These are phyloP conservation scores for Ditylenchus weischeri DNA, from an alignment of 2,888 invertebrate genomes.

Conservation along the genomic window DNA sequence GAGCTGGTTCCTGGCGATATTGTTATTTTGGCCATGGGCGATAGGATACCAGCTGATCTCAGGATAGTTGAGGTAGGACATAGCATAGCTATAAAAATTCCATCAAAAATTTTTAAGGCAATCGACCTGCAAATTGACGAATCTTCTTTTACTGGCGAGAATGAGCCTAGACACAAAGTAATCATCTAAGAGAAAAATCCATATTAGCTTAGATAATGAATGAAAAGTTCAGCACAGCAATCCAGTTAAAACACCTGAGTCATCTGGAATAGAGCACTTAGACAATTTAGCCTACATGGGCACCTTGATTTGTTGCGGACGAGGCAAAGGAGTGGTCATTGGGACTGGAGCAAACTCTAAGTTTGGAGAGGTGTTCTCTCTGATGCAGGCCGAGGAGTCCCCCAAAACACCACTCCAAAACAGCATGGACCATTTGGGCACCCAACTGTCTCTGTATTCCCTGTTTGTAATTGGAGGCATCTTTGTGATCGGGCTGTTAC, in stretches of 20 bases:
- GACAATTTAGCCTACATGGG: slow-evolving; percentile 94
- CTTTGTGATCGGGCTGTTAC: slow-evolving; percentile 91
- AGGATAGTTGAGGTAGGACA: slow-evolving; percentile 74
- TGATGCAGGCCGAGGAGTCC: slow-evolving; percentile 98
- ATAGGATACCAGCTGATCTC: slow-evolving; percentile 92
- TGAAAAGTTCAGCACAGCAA: not conserved
- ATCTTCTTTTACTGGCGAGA: slow-evolving; percentile 97
- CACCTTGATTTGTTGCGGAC: slow-evolving; percentile 88
- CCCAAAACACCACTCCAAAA: slow-evolving; percentile 95
- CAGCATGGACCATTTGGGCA: slow-evolving; percentile 92
- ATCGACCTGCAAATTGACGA: slow-evolving; percentile 91
- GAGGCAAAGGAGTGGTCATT: slow-evolving; percentile 94
- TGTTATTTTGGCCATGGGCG: slow-evolving; percentile 85
- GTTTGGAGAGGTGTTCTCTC: slow-evolving; percentile 95
- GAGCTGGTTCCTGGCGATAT: slow-evolving; percentile 96
- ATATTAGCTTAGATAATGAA: no score
- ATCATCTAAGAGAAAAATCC: no score
- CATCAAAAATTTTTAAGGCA: slow-evolving; percentile 62
- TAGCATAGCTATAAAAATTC: not conserved
- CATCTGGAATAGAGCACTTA: slow-evolving; percentile 45
- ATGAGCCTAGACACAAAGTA: slow-evolving; percentile 75
- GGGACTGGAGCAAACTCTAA: slow-evolving; percentile 94
- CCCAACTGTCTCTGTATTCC: slow-evolving; percentile 92
- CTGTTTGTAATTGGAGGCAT: slow-evolving; percentile 89
- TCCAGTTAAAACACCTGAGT: slow-evolving; percentile 10